A percentile compares a stretch with the other conserved stretches of the same genome.
These are phyloP conservation scores for Diaphora mendica DNA, from an alignment of 2,888 invertebrate species.

Conservation along the genomic window DNA sequence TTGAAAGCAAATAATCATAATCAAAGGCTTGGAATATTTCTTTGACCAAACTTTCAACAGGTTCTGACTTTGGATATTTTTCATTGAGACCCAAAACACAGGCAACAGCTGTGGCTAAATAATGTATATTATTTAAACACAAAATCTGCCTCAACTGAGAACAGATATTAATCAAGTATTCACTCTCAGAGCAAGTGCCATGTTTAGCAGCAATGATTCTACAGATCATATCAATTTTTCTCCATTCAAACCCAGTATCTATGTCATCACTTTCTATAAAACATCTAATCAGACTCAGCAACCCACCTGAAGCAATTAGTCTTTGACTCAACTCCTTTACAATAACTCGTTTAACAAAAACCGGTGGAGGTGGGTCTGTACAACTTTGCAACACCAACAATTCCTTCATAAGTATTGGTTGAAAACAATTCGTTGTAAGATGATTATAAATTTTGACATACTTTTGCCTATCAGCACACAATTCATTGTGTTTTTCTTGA, in stretches of 20 bases:
- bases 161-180: constrained; percentile 85
- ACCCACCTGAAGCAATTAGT: constrained; percentile 87
- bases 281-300: constrained; percentile 88
- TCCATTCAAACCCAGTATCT: constrained; percentile 88
- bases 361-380: constrained; percentile 81
- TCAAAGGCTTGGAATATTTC: constrained; percentile 67
- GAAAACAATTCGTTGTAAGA: constrained; percentile 86
- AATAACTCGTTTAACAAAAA: constrained; percentile 88
- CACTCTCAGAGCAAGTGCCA: constrained; percentile 72
- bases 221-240: constrained; percentile 88
- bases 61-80: constrained; percentile 75
- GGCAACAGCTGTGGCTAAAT: constrained; percentile 81
- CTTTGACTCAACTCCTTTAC: constrained; percentile 87
- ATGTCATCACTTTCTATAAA: constrained; percentile 86
- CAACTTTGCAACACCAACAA: constrained; percentile 88
- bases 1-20: constrained; percentile 54
- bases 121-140: constrained; percentile 73
- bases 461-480: constrained; percentile 81
- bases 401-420: constrained; percentile 88
- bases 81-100: constrained; percentile 85
- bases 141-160: constrained; percentile 83
- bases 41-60: constrained; percentile 62
- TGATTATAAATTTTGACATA: constrained; percentile 82
- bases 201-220: constrained; percentile 87
- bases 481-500: constrained; percentile 80